Evolutionary conservation across 1,140 invertebrate species (phyloP).

Genomic region (Eciton burchellii): DNA sequence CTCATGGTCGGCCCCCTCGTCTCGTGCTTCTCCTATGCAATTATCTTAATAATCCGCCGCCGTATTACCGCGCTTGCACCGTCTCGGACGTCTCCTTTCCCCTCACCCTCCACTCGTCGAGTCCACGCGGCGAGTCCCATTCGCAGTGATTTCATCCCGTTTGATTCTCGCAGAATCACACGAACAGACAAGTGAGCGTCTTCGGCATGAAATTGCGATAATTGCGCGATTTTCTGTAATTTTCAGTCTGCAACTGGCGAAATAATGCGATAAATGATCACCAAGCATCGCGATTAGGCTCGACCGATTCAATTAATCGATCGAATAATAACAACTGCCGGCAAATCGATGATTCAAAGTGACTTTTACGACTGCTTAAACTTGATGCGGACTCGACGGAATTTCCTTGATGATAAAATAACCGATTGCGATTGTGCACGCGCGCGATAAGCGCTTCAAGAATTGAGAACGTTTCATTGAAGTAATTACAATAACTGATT

Average conservation of each 20-base stretch:
- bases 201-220: neutral
- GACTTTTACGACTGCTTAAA: too few relatives aligned
- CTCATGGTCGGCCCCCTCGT: constrained; percentile 19
- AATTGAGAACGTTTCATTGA: neutral
- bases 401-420: constrained; percentile 12
- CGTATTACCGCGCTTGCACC: constrained; percentile 36
- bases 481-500: neutral
- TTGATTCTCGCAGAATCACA: constrained; percentile 39
- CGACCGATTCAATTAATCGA: constrained; percentile 7
- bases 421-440: neutral
- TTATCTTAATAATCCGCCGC: constrained; percentile 72
- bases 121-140: constrained; percentile 19
- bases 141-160: constrained; percentile 30
- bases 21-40: constrained; percentile 59
- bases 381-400: too few relatives aligned
- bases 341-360: constrained; percentile 5
- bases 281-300: neutral
- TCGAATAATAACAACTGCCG: neutral
- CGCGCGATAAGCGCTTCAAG: neutral
- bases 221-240: constrained; percentile 12
- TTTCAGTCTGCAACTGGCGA: neutral
- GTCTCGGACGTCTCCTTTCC: constrained; percentile 30
- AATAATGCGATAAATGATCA: constrained; percentile 26
- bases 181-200: constrained; percentile 11
- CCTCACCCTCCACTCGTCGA: neutral